Conservation (phyloP, 2,113 vertebrate genomes). For the Corydoras maculifer region DNA sequence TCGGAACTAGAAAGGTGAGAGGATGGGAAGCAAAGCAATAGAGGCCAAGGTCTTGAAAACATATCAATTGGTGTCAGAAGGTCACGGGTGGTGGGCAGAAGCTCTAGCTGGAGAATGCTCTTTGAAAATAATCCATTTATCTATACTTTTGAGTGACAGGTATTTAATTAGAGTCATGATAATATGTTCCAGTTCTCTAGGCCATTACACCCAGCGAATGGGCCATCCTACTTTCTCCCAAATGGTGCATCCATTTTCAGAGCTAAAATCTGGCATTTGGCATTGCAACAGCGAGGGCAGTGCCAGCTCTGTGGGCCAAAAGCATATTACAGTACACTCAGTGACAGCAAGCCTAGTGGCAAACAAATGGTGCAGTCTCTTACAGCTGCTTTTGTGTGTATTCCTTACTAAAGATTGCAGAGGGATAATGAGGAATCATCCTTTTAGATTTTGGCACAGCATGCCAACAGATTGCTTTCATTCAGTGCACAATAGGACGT, state of each 20-base stretch:
- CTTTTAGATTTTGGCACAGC: slow-evolving; percentile 18
- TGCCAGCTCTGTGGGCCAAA: slow-evolving; percentile 8
- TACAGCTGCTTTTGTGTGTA: slow-evolving; percentile 3
- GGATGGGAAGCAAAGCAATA: neutral
- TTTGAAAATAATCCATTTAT: slow-evolving; percentile 3
- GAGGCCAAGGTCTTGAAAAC: neutral
- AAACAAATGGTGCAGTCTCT: neutral
- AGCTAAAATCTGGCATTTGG: slow-evolving; percentile 4
- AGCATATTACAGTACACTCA: neutral
- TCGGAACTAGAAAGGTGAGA: neutral
- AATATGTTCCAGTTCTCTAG: slow-evolving; percentile 23
- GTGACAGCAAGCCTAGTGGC: slow-evolving; percentile 4
- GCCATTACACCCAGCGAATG: slow-evolving; percentile 17
- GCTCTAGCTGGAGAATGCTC: slow-evolving; percentile 11
- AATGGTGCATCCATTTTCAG: slow-evolving; percentile 8
- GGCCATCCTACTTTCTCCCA: slow-evolving; percentile 4
- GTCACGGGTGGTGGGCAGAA: slow-evolving; percentile 1
- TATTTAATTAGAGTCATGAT: slow-evolving; percentile 34
- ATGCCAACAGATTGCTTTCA: neutral
- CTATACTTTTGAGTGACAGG: slow-evolving; percentile 17
- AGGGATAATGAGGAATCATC: slow-evolving; percentile 17
- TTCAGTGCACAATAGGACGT: slow-evolving; percentile 19
- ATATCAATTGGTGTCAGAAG: slow-evolving; percentile 10
- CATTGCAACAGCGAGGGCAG: slow-evolving; percentile 13
- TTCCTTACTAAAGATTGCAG: neutral